These are phyloP conservation scores for Scolanthus callimorphus DNA, from an alignment of 92 coral and sea anemone species.

Conservation along the genomic window DNA sequence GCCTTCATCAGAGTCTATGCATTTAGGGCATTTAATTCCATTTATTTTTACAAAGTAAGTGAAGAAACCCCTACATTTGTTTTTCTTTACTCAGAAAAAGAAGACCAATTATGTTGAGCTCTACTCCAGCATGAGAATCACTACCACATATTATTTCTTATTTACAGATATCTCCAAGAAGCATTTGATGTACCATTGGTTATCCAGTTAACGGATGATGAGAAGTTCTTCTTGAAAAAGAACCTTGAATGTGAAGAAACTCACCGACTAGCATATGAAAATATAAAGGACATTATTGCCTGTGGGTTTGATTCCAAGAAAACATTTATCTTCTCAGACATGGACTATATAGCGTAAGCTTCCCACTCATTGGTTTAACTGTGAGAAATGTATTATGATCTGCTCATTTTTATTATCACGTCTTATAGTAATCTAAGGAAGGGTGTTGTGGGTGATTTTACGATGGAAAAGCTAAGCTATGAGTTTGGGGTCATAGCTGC, in stretches of 20 bases:
- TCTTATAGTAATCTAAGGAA: too few species aligned
- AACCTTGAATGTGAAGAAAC: slow-evolving; percentile 85
- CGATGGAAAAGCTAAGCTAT: too few species aligned
- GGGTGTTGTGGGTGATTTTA: too few species aligned
- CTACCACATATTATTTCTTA: too few species aligned
- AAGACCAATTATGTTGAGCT: too few species aligned
- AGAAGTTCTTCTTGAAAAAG: slow-evolving; percentile 89
- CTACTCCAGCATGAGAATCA: too few species aligned
- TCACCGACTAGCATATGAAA: slow-evolving; percentile 90
- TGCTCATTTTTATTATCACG: too few species aligned
- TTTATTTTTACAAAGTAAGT: slow-evolving; percentile 96
- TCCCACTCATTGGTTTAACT: too few species aligned
- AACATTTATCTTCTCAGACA: slow-evolving; percentile 94
- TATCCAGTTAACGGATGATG: slow-evolving; percentile 97
- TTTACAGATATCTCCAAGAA: slow-evolving; percentile 94
- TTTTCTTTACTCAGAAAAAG: too few species aligned
- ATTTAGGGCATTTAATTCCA: slow-evolving; percentile 94
- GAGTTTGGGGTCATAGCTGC: too few species aligned
- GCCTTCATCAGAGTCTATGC: slow-evolving; percentile 98
- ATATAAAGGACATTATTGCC: slow-evolving; percentile 97
- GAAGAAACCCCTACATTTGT: too few species aligned
- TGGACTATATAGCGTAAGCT: slow-evolving; percentile 96
- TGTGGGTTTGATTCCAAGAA: slow-evolving; percentile 94
- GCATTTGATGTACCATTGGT: slow-evolving; percentile 96
- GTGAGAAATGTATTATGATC: too few species aligned